Evolutionary conservation across 2,888 invertebrate species (phyloP).

Genomic region (Ashinkailepas kermadecensis): DNA sequence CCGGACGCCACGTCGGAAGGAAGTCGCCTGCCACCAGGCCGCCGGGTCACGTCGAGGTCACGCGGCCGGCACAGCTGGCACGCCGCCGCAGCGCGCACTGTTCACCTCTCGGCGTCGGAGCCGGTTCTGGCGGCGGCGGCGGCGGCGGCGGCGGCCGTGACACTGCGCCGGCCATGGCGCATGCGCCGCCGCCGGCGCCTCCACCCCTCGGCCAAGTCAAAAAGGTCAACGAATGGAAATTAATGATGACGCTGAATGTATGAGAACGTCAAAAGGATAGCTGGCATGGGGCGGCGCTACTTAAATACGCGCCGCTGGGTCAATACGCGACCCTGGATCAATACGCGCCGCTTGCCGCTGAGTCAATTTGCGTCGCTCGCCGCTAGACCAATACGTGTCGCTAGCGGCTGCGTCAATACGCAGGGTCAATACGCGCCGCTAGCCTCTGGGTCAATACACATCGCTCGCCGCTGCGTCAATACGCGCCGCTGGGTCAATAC

Average conservation of each 20-base stretch:
- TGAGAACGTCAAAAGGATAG: neutral
- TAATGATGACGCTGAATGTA: neutral
- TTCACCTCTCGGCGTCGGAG: neutral
- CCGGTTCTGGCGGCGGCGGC: neutral
- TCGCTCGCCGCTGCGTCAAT: too few species aligned
- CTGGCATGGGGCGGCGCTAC: neutral
- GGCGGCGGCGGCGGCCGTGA: neutral
- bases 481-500: too few species aligned
- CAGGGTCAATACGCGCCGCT: too few species aligned
- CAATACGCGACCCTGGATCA: too few species aligned
- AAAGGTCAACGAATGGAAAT: constrained; percentile 2
- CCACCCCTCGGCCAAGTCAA: neutral
- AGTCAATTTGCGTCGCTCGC: too few species aligned
- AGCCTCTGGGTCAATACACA: too few species aligned
- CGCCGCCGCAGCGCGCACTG: neutral
- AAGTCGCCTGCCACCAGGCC: neutral
- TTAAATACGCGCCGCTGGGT: too few species aligned
- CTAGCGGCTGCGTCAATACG: too few species aligned
- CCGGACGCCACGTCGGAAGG: neutral
- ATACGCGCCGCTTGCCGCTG: too few species aligned
- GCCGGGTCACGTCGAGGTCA: constrained; percentile 5
- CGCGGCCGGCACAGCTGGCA: neutral
- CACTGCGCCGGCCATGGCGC: neutral
- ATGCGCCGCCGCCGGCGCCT: neutral
- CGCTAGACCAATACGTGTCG: too few species aligned